phyloP scores from a whole-genome alignment of 2,113 vertebrate genomes.

The Holacanthus passer region DNA sequence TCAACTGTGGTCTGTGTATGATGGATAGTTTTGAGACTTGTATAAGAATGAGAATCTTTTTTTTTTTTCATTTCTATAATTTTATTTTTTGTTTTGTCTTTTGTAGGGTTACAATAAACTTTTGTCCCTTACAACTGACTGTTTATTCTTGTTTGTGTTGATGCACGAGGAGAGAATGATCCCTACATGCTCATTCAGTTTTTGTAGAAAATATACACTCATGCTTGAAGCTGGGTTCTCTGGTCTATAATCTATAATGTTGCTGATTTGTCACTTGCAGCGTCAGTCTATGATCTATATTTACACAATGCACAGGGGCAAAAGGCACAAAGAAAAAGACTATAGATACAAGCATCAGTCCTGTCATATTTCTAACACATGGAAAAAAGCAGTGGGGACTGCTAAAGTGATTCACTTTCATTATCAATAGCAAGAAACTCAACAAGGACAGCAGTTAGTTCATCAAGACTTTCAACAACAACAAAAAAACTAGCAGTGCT shows the following conservation, averaged over 20 bases:
- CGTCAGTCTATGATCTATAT: too few species aligned
- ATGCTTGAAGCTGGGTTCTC: background rate
- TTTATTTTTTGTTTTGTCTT: conserved; percentile 79
- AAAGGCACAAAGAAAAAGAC: too few species aligned
- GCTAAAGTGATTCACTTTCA: too few species aligned
- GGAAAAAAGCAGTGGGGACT: too few species aligned
- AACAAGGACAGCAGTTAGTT: too few species aligned
- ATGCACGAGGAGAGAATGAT: background rate
- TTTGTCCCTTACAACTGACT: conserved; percentile 70
- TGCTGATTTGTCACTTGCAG: too few species aligned
- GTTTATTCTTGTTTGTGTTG: background rate
- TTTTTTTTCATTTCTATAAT: conserved; percentile 62
- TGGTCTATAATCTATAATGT: background rate
- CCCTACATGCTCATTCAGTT: background rate
- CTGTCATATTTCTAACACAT: too few species aligned
- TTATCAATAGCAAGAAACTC: too few species aligned
- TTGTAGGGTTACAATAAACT: conserved; percentile 86
- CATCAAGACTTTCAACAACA: background rate
- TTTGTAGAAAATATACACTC: background rate
- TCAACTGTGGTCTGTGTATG: conserved; percentile 82
- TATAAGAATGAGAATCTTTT: conserved; percentile 72
- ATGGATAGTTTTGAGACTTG: conserved; percentile 77
- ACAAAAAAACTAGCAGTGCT: background rate
- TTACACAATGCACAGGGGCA: too few species aligned
- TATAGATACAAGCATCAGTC: too few species aligned